These are phyloP conservation scores for Gadus macrocephalus DNA, from an alignment of 2,113 vertebrate genomes.

Conservation along the genomic window DNA sequence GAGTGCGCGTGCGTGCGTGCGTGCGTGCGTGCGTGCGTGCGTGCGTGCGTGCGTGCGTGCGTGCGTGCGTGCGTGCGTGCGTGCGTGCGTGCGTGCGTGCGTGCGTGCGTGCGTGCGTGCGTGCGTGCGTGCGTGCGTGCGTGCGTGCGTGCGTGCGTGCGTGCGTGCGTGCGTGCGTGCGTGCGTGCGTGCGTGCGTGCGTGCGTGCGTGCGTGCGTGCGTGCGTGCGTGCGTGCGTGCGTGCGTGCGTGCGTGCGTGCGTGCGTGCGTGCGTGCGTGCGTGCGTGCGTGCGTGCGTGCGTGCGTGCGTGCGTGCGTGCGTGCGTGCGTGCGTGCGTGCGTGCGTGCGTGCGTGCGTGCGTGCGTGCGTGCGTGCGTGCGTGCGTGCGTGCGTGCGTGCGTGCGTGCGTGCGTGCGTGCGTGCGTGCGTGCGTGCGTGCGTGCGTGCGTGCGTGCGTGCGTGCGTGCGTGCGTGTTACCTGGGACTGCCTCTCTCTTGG, in stretches of 20 bases:
- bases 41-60: neutral
- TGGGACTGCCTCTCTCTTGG: slow-evolving; percentile 61
- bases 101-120: neutral
- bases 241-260: neutral
- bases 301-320: neutral
- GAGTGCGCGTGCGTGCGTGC: neutral
- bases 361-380: too few relatives aligned
- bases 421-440: neutral
- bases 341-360: neutral
- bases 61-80: neutral
- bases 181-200: neutral
- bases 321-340: neutral
- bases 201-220: neutral
- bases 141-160: neutral
- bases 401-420: neutral
- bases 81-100: neutral
- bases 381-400: too few relatives aligned
- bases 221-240: neutral
- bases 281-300: neutral
- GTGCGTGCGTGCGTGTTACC: slow-evolving; percentile 38
- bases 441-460: neutral
- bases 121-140: neutral
- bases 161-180: neutral
- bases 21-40: neutral
- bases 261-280: neutral